Base-by-base conservation (phyloP, 2,797 vertebrate genomes). In the Otus scops region DNA sequence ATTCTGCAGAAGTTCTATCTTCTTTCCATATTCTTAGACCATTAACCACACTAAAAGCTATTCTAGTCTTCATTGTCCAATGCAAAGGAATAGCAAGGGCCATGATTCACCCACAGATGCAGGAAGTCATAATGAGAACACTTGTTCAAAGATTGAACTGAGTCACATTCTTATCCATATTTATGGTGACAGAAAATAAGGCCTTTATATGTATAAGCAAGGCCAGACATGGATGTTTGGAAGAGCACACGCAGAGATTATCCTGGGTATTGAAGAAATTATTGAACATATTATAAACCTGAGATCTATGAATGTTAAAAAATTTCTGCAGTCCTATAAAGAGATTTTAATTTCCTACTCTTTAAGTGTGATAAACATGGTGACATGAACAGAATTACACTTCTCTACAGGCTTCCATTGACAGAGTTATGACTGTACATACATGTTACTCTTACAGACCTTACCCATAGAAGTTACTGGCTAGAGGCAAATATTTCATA, bases 91-190 rank as follows among this genome's bases (percentile, higher is more conserved):
- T 21, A 91, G 7, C 1, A 1, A 90, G 73, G n/a, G 32, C 59
- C 36, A 4, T 95, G 95, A 95, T 79, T 96, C 92, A 95, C 94
- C 48, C 69, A 59, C 88, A 95, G 94, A 95, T 94, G 88, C 76
- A 94, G 88, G 76, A 97, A 95, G 88, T 36, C 92, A 65, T 94
- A 84, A 89, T 70, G 65, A 92, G 45, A 86, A 89, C 61, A 63
- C 84, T 95, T 94, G 69, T 93, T 95, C 7, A 7, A 90, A 84
- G 67, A 67, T 5, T 81, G 54, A 92, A 81, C 50, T 95, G 95
- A 96, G 59, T 94, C 89, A 96, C 92, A 69, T 88, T 23, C 80
- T 94, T 82, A 82, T 97, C 43, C 83, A 90, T 95, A 95, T 93
- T 96, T 86, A 94, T 91, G 39, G 64, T 82, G 57, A 69, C 21